phyloP scores from a whole-genome alignment of 2,797 vertebrate genomes.

The Otolemur crassicaudatus region DNA sequence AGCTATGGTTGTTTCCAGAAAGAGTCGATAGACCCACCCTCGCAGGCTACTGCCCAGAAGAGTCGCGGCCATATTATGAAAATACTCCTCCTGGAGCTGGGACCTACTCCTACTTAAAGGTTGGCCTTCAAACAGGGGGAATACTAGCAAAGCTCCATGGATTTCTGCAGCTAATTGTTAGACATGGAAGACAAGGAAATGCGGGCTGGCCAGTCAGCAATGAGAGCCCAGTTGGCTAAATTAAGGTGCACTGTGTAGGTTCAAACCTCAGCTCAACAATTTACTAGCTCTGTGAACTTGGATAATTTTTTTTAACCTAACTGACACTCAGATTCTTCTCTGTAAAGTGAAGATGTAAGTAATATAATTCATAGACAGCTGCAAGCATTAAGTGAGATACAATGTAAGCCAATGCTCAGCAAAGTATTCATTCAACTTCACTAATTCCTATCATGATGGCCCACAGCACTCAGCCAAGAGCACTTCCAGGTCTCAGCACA shows the following conservation, averaged over 20 bases:
- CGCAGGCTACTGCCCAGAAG: not conserved
- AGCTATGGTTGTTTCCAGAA: slow-evolving; percentile 54
- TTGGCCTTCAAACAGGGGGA: not conserved
- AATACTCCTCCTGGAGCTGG: not conserved
- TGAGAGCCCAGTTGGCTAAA: not conserved
- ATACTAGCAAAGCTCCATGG: not conserved
- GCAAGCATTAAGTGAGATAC: not conserved
- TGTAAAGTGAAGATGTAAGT: not conserved
- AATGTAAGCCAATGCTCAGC: not conserved
- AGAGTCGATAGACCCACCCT: not conserved
- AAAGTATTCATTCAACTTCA: not conserved
- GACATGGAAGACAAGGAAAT: not conserved
- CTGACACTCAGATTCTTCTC: not conserved
- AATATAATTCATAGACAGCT: not conserved
- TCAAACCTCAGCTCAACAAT: not conserved
- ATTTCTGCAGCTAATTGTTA: not conserved
- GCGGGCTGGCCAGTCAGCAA: not conserved
- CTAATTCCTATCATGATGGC: not conserved
- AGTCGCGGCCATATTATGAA: not conserved
- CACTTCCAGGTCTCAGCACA: not conserved
- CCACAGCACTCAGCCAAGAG: not conserved
- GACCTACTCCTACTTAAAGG: not conserved
- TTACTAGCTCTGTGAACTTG: not conserved
- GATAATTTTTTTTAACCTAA: not conserved
- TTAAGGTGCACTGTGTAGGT: not conserved